phyloP scores from a whole-genome alignment of 2,797 vertebrate species.

The Hydrocynus forskahlii region DNA sequence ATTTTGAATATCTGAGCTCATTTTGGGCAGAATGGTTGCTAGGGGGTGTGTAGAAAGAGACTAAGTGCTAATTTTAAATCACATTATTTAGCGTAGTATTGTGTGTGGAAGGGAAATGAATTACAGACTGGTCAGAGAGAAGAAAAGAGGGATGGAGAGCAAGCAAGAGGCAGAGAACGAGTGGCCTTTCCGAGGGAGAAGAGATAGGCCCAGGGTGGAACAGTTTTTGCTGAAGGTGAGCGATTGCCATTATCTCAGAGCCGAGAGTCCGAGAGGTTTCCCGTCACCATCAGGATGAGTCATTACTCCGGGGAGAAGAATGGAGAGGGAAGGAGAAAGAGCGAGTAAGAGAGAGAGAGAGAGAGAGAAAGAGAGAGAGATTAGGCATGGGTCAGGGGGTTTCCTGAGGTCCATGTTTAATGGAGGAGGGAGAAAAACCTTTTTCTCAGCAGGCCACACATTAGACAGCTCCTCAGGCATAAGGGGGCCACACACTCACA shows the following conservation, averaged over 20 bases:
- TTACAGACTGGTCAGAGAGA: not conserved
- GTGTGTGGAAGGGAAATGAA: not conserved
- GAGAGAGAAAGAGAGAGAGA: conserved; percentile 27
- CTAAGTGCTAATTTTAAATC: no score
- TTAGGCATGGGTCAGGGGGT: conserved; percentile 42
- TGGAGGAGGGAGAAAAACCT: conserved; percentile 37
- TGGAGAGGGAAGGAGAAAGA: no score
- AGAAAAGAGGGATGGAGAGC: not conserved
- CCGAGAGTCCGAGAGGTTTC: conserved; percentile 69
- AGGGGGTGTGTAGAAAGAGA: no score
- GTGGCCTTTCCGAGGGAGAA: not conserved
- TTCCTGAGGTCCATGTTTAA: conserved; percentile 43
- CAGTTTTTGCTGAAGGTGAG: conserved; percentile 26
- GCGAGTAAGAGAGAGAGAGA: conserved; percentile 52
- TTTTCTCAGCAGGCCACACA: conserved; percentile 30
- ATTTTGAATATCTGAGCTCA: no score
- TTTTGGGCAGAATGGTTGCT: no score
- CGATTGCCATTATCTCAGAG: conserved; percentile 60
- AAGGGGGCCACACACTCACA: conserved; percentile 18
- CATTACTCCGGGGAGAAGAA: conserved; percentile 12
- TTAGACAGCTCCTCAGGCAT: conserved; percentile 32
- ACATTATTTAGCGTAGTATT: not conserved
- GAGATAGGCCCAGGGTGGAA: not conserved
- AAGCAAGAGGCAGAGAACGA: not conserved
- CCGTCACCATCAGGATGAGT: conserved; percentile 53